Base-by-base conservation (phyloP, 2,797 vertebrate species). In the Rhynchotus rufescens region DNA sequence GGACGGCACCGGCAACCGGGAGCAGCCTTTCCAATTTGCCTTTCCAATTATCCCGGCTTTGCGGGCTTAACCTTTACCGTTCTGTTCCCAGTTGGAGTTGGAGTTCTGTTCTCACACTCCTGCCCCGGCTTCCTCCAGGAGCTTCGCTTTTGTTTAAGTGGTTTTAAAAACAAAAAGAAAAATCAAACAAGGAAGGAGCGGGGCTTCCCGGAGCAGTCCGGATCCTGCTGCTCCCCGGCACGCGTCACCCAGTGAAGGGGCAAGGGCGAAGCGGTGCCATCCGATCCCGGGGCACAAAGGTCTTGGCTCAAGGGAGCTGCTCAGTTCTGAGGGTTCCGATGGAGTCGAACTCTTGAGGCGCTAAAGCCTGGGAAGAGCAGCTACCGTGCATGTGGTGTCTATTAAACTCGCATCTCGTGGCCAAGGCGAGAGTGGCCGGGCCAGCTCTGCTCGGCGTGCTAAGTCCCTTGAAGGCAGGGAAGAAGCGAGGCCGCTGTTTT, bases 321-420 rank as follows among this genome's bases (percentile, higher is more conserved):
- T 62, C 54, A 23, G 15, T 57, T 91, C 42, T 8, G 79, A 78
- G 79, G 49, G 9, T 77, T 92, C 67, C 28, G 2, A 2, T 45
- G 85, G 82, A 59, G n/a, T n/a, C 8, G 86, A 76, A 22, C 91
- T 83, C 86, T 92, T 30, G 7, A 2, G 85, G 85, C 52, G 47
- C 89, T 89, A 78, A 83, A 64, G 40, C 0, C 1, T 86, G 20
- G 77, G 92, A 56, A 60, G 83, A 94, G 87, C 80, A 54, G 91
- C 94, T 96, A 95, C 94, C 19, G 94, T 96, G 89, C 95, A 94
- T 91, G 81, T 95, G 94, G 84, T 93, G 93, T 17, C 93, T 10
- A 84, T 96, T 96, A 96, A 94, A 89, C 1, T 5, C 73, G 51
- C 84, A 6, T 73, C 60, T 91, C 76, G 69, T 1, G 78, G 93